phyloP scores from a whole-genome alignment of 2,888 invertebrate genomes.

The Dinocampus coccinellae region DNA sequence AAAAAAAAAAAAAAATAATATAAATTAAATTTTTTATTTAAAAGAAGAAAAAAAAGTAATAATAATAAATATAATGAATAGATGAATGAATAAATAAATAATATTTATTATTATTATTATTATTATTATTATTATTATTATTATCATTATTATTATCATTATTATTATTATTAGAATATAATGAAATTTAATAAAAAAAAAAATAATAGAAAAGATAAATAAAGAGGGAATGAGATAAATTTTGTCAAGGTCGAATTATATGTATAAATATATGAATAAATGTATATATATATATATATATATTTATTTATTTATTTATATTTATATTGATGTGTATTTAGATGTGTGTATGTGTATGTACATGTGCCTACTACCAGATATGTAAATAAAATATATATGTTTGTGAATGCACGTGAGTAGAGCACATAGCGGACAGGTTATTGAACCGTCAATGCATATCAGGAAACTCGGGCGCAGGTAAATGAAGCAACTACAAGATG shows the following conservation, averaged over 20 bases:
- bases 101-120: too few relatives aligned
- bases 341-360: background rate
- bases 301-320: background rate
- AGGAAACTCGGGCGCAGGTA: conserved; percentile 11
- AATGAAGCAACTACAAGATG: conserved; percentile 2
- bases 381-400: background rate
- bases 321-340: too few relatives aligned
- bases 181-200: too few relatives aligned
- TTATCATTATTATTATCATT: too few relatives aligned
- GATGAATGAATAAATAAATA: too few relatives aligned
- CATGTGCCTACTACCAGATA: background rate
- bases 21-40: background rate
- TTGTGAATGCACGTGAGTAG: conserved; percentile 17
- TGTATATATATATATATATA: background rate
- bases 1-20: background rate
- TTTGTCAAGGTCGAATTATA: conserved; percentile 6
- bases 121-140: too few relatives aligned
- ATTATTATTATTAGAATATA: too few relatives aligned
- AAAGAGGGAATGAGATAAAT: background rate
- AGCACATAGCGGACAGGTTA: conserved; percentile 21
- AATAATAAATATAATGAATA: background rate
- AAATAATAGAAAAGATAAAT: background rate
- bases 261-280: background rate
- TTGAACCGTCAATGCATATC: conserved; percentile 19
- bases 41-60: background rate